phyloP scores from a whole-genome alignment of 2,888 invertebrate species.

The Ectobius pallidus region DNA sequence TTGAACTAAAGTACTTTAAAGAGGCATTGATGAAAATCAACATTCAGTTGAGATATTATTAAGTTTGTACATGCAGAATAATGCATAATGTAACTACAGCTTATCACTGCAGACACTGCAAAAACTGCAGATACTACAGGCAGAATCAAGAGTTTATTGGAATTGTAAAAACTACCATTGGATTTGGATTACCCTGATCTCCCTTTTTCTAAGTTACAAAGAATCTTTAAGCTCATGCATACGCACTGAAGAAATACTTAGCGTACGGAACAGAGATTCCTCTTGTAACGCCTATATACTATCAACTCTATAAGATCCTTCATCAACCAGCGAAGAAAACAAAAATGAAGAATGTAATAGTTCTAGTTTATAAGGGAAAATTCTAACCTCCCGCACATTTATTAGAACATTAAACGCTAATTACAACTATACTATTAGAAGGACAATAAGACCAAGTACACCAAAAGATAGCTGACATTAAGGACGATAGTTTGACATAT shows the following conservation, averaged over 20 bases:
- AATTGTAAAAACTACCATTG: neutral
- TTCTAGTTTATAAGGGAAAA: no score
- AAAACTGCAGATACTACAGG: no score
- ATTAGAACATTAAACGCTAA: no score
- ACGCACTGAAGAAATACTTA: neutral
- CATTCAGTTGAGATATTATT: neutral
- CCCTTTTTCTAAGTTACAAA: neutral
- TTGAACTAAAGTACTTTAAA: neutral
- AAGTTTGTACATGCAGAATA: neutral
- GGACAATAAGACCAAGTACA: no score
- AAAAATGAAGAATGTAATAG: no score
- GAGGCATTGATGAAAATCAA: neutral
- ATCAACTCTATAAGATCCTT: neutral
- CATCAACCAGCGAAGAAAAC: neutral
- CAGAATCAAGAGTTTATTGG: neutral
- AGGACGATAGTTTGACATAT: no score
- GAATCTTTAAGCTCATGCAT: neutral
- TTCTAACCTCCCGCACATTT: no score
- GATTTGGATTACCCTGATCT: neutral
- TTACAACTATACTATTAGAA: no score
- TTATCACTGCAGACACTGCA: neutral
- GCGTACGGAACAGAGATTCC: neutral
- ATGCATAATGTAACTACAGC: neutral
- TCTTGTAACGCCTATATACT: neutral
- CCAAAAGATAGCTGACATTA: no score